These are phyloP conservation scores for Epinotia ramella DNA, from an alignment of 2,888 invertebrate species.

Conservation along the genomic window DNA sequence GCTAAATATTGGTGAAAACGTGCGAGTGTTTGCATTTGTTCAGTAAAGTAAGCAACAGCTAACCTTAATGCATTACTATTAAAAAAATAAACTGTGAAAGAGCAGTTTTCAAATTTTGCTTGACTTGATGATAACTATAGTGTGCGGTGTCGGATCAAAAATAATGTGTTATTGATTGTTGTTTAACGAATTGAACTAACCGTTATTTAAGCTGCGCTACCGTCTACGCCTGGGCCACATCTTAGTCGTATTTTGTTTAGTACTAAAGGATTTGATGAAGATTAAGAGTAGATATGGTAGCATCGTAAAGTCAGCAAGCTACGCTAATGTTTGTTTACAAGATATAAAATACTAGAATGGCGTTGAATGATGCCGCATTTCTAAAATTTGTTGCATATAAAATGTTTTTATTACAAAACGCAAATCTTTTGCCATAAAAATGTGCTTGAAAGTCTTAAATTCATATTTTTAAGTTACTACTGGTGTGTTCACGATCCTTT, in stretches of 20 bases:
- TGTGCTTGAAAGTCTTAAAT: too few relatives aligned
- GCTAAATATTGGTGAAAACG: too few relatives aligned
- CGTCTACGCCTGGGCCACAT: slow-evolving; percentile 18
- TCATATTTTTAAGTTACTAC: too few relatives aligned
- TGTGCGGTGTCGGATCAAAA: neutral
- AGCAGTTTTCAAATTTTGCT: neutral
- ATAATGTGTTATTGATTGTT: neutral
- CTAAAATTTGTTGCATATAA: neutral
- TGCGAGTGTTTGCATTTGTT: too few relatives aligned
- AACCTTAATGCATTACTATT: neutral
- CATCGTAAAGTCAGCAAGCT: slow-evolving; percentile 20
- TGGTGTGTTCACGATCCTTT: too few relatives aligned
- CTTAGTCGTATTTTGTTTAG: slow-evolving; percentile 41
- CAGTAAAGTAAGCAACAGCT: too few relatives aligned
- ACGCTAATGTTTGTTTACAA: slow-evolving; percentile 28
- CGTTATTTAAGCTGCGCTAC: neutral
- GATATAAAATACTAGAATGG: slow-evolving; percentile 7
- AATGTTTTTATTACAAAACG: neutral
- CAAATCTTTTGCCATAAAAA: too few relatives aligned
- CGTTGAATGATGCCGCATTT: neutral
- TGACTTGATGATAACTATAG: neutral
- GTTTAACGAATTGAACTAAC: neutral
- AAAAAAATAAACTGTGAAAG: neutral
- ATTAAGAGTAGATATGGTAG: slow-evolving; percentile 31
- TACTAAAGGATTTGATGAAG: slow-evolving; percentile 42